A percentile compares a stretch with the other conserved stretches of the same genome.
Conservation (phyloP, 2,888 invertebrate species). For the Carabus problematicus region DNA sequence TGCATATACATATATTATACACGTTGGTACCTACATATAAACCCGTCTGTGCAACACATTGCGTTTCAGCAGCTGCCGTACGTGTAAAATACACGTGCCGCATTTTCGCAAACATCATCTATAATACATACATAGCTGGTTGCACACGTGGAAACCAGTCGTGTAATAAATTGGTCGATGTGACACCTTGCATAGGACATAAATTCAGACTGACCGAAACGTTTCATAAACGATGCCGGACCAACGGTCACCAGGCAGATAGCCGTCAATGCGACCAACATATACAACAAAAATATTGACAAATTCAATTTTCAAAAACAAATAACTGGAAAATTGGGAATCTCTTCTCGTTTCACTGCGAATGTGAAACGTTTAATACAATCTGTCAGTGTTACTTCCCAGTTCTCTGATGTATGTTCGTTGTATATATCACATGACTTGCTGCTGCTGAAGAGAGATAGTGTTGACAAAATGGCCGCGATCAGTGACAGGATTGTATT, state of each 20-base stretch:
- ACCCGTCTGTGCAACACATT: slow-evolving; percentile 3
- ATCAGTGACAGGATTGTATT: too few relatives aligned
- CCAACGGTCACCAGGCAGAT: neutral
- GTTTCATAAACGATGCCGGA: slow-evolving; percentile 8
- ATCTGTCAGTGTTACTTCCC: slow-evolving; percentile 5
- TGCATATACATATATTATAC: too few relatives aligned
- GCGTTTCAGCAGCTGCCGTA: slow-evolving; percentile 21
- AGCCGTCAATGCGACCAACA: too few relatives aligned
- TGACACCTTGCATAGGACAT: slow-evolving; percentile 35
- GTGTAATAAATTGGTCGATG: slow-evolving; percentile 31
- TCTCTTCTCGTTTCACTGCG: slow-evolving; percentile 3
- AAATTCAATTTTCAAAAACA: slow-evolving; percentile 12
- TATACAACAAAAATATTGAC: neutral
- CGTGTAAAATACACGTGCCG: slow-evolving; percentile 29
- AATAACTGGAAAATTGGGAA: neutral
- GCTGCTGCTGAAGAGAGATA: slow-evolving; percentile 10
- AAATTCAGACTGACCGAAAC: slow-evolving; percentile 21
- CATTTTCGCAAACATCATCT: slow-evolving; percentile 35
- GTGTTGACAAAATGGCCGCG: slow-evolving; percentile 16
- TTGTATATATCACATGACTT: neutral
- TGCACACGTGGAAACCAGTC: slow-evolving; percentile 26
- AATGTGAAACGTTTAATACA: slow-evolving; percentile 9
- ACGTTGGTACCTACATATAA: neutral
- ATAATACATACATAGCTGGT: slow-evolving; percentile 26
- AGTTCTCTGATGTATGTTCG: neutral